Base-by-base conservation (phyloP, 2,888 invertebrate species). In the Orthosia gothica region DNA sequence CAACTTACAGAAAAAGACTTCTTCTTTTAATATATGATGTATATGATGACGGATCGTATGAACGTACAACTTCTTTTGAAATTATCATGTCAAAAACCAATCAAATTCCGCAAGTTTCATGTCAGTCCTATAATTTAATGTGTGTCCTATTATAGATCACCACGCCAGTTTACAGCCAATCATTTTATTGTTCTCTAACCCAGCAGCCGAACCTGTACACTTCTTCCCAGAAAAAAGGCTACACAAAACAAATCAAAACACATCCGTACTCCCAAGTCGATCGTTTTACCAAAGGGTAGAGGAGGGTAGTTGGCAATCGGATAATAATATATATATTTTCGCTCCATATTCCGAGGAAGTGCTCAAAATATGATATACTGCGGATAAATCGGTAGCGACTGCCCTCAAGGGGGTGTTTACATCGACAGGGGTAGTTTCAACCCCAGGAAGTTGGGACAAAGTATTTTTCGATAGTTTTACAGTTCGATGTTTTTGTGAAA, bases 251-350 rank as follows among this genome's bases (percentile, higher is more conserved):
- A 93, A 93, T 93, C 92, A 93, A 91, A 92, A 88, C 84, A 88
- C 74, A 75, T 71, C 20, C 70, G 82, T 88, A 93, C 90, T 93
- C 94, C 95, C 95, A 81, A 92, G 94, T 91, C 94, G 93, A 94
- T 94, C 93, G 94, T 95, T 92, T 79, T 81, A 85, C 91, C 90
- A 89, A 92, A 92, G 92, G 93, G 93, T 90, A 91, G 81, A 86
- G 86, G 88, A 87, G 71, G 54, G 89, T 89, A 91, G 89, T 90
- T 90, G 87, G 87, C 92, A 93, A 95, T 95, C 94, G 91, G 94
- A 94, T 94, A 91, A 94, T 93, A 94, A 95, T 95, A 94, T 92
- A 95, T 94, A 94, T 93, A 94, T 93, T 94, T 93, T 89, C 90
- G 89, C 88, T 87, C 89, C 90, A 87, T 88, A 87, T 87, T 86